phyloP scores from a whole-genome alignment of 2,888 invertebrate genomes.

The Uloborus plumipes region DNA sequence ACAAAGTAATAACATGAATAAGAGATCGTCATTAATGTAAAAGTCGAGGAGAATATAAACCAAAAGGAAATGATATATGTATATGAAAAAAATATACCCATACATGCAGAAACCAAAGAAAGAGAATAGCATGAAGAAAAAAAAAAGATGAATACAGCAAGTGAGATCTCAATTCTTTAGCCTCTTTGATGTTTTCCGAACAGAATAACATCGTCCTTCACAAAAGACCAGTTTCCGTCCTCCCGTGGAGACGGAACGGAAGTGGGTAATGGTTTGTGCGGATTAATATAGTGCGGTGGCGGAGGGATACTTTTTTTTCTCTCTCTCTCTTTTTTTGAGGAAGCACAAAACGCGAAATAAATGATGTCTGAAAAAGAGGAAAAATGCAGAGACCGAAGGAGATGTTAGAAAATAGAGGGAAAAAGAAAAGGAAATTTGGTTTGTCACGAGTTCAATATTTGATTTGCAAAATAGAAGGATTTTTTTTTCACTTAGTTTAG shows the following conservation, averaged over 20 bases:
- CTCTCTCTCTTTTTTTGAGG: slow-evolving; percentile 13
- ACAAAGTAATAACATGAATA: too few species aligned
- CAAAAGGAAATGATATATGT: slow-evolving; percentile 25
- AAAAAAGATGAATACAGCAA: slow-evolving; percentile 32
- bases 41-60: slow-evolving; percentile 36
- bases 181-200: slow-evolving; percentile 53
- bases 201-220: slow-evolving; percentile 53
- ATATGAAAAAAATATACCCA: slow-evolving; percentile 24
- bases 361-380: slow-evolving; percentile 56
- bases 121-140: slow-evolving; percentile 1
- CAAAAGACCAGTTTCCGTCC: slow-evolving; percentile 60
- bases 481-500: slow-evolving; percentile 14
- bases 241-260: slow-evolving; percentile 56
- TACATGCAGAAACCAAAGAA: slow-evolving; percentile 26
- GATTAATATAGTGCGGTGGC: slow-evolving; percentile 59
- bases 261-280: slow-evolving; percentile 62
- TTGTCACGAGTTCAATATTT: slow-evolving; percentile 57
- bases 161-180: slow-evolving; percentile 56
- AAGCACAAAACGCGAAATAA: slow-evolving; percentile 59
- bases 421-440: slow-evolving; percentile 50
- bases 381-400: neutral
- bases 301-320: slow-evolving; percentile 39
- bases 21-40: neutral
- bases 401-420: slow-evolving; percentile 14
- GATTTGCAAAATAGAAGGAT: slow-evolving; percentile 56